phyloP scores from a whole-genome alignment of 2,888 invertebrate species.

The Dusona sp. region DNA sequence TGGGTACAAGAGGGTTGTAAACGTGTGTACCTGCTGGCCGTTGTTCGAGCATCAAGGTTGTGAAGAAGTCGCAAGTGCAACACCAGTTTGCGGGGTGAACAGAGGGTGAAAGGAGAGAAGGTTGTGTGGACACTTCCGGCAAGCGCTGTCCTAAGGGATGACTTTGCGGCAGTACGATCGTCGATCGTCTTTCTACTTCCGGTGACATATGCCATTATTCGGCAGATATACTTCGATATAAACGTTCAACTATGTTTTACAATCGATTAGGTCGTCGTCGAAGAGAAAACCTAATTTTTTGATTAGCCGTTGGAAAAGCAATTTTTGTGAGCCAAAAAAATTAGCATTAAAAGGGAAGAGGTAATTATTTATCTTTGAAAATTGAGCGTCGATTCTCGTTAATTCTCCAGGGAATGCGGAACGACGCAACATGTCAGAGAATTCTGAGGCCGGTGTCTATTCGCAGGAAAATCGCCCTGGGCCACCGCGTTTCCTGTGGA shows the following conservation, averaged over 20 bases:
- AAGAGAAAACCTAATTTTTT: neutral
- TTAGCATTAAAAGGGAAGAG: neutral
- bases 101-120: slow-evolving; percentile 18
- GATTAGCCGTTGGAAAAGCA: neutral
- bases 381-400: neutral
- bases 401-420: slow-evolving; percentile 72
- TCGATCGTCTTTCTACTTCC: slow-evolving; percentile 73
- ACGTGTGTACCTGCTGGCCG: slow-evolving; percentile 49
- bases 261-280: neutral
- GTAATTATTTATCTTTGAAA: slow-evolving; percentile 9
- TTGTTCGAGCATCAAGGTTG: slow-evolving; percentile 56
- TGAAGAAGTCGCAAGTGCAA: slow-evolving; percentile 57
- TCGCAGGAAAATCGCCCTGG: slow-evolving; percentile 72
- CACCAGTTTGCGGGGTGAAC: slow-evolving; percentile 27
- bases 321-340: neutral
- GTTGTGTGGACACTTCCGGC: slow-evolving; percentile 64
- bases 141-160: slow-evolving; percentile 61
- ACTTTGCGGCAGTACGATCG: slow-evolving; percentile 70
- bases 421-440: slow-evolving; percentile 51
- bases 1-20: slow-evolving; percentile 37
- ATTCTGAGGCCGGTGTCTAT: slow-evolving; percentile 70
- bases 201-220: slow-evolving; percentile 71
- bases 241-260: neutral
- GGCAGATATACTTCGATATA: neutral
- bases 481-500: slow-evolving; percentile 71